Base-by-base conservation (phyloP, 1,140 invertebrate genomes). In the Scaptomyza pallida region DNA sequence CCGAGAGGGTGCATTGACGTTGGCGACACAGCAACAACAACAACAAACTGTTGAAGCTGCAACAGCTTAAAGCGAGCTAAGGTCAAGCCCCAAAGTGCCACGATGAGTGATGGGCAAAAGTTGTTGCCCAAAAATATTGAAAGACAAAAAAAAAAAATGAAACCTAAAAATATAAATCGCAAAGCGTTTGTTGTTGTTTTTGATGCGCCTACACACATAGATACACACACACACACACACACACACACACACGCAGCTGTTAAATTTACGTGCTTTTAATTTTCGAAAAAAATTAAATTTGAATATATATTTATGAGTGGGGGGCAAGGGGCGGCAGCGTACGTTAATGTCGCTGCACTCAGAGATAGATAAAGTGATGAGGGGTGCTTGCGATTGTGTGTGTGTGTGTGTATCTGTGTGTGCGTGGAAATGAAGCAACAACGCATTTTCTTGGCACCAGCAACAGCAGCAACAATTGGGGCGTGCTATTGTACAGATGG, bases 391-490 rank as follows among this genome's bases (percentile, higher is more conserved):
- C 9, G 13, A 4, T 8, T 33, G 5, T 63, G 23, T 23, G 37
- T 19, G 61, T 44, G 21, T 26, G 52, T 35, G 45, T 45, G 52
- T 19, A 33, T 30, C 51, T 33, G 43, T 50, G 63, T 60, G 63
- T 60, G 70, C 54, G 69, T 63, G 51, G 47, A 86, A 86, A 86
- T 86, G 82, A 78, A 82, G 81, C 74, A 86, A 86, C 78, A 60
- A 82, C 82, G 82, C 82, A 86, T 86, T 88, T 86, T 86, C 82
- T 86, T 86, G 82, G 82, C 82, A 82, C 81, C 80, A 68, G 35
- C 82, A 82, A 82, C 80, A 68, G 35, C 55, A 52, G 35, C 55
- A 51, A 81, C 77, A 78, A 78, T 86, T 88, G 81, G 81, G 78
- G 70, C 82, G 71, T 78, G 78, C 63, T 73, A 44, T 30, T 33